phyloP scores from a whole-genome alignment of 2,888 invertebrate species.

The Brachyopa scutellaris region DNA sequence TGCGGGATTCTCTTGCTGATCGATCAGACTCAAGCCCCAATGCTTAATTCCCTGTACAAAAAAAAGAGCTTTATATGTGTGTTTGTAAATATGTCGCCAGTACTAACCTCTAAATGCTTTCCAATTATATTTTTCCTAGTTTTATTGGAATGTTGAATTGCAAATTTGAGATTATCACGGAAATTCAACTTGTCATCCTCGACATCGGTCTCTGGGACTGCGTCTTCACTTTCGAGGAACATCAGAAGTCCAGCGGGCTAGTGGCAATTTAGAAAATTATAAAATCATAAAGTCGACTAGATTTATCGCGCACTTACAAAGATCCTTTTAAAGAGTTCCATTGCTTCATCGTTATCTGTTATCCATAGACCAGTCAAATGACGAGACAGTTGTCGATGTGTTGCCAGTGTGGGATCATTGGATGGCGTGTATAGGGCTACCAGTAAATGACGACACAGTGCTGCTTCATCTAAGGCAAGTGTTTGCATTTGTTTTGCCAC shows the following conservation, averaged over 20 bases:
- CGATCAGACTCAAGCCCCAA: conserved; percentile 85
- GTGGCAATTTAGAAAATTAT: not conserved
- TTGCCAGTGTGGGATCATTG: conserved; percentile 90
- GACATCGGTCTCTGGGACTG: conserved; percentile 85
- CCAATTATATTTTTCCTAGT: conserved; percentile 89
- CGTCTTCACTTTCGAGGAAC: conserved; percentile 93
- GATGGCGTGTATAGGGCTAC: conserved; percentile 93
- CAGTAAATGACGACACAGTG: conserved; percentile 94
- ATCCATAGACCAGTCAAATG: conserved; percentile 98
- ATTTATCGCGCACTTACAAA: conserved; percentile 85
- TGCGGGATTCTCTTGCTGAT: conserved; percentile 80
- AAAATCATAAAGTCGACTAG: not conserved
- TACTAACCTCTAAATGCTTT: conserved; percentile 88
- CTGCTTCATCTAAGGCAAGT: conserved; percentile 97
- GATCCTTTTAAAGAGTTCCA: conserved; percentile 91
- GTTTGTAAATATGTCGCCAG: not conserved
- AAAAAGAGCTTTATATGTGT: not conserved
- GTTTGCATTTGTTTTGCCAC: conserved; percentile 97
- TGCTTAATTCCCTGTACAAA: conserved; percentile 83
- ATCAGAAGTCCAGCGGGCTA: conserved; percentile 95
- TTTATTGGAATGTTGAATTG: conserved; percentile 89
- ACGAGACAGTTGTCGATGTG: conserved; percentile 94
- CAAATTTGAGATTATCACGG: conserved; percentile 97
- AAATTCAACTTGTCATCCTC: conserved; percentile 89
- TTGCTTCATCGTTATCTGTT: conserved; percentile 95